These are phyloP conservation scores for Brachypterus glaber DNA, from an alignment of 2,888 invertebrate genomes.

Conservation along the genomic window DNA sequence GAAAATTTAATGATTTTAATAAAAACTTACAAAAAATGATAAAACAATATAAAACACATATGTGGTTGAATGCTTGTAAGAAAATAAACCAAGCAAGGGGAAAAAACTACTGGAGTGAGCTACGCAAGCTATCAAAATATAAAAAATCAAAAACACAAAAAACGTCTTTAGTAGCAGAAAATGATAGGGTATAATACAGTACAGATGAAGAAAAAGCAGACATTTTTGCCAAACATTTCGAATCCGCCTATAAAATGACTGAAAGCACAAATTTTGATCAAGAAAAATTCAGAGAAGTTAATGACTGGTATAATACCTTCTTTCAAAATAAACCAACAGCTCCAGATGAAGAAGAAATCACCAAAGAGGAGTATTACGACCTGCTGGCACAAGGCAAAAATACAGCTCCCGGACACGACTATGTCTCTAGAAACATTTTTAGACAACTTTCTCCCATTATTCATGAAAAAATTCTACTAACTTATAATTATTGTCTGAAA, in stretches of 20 bases:
- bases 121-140: background rate
- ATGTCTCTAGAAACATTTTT: background rate
- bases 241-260: background rate
- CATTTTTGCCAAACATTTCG: background rate
- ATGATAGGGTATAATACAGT: background rate
- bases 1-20: constrained; percentile 1
- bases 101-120: background rate
- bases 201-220: background rate
- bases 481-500: too few species aligned
- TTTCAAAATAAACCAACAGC: background rate
- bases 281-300: background rate
- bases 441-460: background rate
- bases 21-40: constrained; percentile 7
- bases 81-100: constrained; percentile 3
- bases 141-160: background rate
- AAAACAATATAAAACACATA: constrained; percentile 7
- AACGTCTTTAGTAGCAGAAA: background rate
- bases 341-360: background rate
- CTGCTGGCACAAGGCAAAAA: background rate
- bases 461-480: background rate
- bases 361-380: background rate
- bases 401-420: background rate
- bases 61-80: constrained; percentile 1
- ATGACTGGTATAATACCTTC: background rate
- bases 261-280: background rate